These are phyloP conservation scores for Ornithoptera alexandrae DNA, from an alignment of 2,888 invertebrate genomes.

Conservation along the genomic window DNA sequence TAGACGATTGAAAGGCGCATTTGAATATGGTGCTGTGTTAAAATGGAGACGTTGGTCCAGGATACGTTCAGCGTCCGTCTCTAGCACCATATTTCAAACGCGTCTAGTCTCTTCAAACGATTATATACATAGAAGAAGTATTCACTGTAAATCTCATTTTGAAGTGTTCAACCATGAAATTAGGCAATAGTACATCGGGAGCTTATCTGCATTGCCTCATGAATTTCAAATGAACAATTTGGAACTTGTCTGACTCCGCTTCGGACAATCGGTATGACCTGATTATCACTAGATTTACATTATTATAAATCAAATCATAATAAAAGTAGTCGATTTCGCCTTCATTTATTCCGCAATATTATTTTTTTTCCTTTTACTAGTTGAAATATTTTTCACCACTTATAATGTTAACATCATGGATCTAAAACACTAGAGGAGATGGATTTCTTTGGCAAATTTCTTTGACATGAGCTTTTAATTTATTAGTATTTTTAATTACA, in stretches of 20 bases:
- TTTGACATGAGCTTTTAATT: no score
- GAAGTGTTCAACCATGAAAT: conserved; percentile 11
- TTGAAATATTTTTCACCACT: no score
- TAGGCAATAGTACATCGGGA: background rate
- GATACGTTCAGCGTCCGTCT: no score
- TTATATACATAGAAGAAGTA: background rate
- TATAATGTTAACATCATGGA: no score
- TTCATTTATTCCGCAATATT: background rate
- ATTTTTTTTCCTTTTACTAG: background rate
- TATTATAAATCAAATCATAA: background rate
- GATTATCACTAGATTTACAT: background rate
- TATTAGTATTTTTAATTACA: no score
- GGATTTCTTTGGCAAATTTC: no score
- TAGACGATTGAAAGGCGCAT: no score
- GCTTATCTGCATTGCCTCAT: background rate
- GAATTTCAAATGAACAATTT: conserved; percentile 5
- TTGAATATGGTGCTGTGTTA: no score
- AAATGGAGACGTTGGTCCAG: no score
- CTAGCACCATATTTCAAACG: background rate
- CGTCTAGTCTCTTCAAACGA: no score
- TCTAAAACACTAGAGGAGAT: no score
- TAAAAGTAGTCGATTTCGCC: no score
- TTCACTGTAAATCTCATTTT: background rate
- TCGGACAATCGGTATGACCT: background rate
- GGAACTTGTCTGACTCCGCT: background rate